Percentiles rank a stretch among this genome's conserved stretches.
Conservation (phyloP, 2,888 invertebrate species). For the Lasioglossum malachurum region DNA sequence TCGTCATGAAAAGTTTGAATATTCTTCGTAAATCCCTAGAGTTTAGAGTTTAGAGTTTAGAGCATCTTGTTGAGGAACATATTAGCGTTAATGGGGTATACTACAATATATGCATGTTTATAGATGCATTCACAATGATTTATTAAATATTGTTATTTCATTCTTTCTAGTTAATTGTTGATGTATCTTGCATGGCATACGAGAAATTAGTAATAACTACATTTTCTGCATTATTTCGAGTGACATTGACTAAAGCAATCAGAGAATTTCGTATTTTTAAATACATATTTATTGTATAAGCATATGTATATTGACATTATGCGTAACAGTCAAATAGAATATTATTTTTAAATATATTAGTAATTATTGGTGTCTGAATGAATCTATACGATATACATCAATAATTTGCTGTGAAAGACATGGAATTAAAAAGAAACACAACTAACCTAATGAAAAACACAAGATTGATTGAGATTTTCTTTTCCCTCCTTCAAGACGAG, state of each 20-base stretch:
- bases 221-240: not conserved
- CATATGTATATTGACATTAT: not conserved
- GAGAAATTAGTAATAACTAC: constrained; percentile 14
- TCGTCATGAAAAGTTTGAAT: not conserved
- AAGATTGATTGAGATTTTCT: constrained; percentile 86
- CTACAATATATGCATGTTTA: constrained; percentile 68
- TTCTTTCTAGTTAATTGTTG: constrained; percentile 69
- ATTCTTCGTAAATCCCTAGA: constrained; percentile 30
- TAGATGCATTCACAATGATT: constrained; percentile 69
- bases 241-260: not conserved
- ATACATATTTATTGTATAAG: not conserved
- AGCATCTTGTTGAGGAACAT: constrained; percentile 39
- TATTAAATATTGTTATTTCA: constrained; percentile 64
- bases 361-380: constrained; percentile 6
- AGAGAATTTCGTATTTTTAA: not conserved
- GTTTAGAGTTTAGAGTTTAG: constrained; percentile 22
- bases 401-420: constrained; percentile 64
- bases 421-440: constrained; percentile 68
- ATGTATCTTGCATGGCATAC: constrained; percentile 58
- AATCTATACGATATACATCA: constrained; percentile 58
- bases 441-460: constrained; percentile 79
- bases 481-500: constrained; percentile 95
- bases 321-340: not conserved
- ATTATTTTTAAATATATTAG: not conserved
- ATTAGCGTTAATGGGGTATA: constrained; percentile 58